Base-by-base conservation (phyloP, 2,888 invertebrate genomes). In the Microdon myrmicae region DNA sequence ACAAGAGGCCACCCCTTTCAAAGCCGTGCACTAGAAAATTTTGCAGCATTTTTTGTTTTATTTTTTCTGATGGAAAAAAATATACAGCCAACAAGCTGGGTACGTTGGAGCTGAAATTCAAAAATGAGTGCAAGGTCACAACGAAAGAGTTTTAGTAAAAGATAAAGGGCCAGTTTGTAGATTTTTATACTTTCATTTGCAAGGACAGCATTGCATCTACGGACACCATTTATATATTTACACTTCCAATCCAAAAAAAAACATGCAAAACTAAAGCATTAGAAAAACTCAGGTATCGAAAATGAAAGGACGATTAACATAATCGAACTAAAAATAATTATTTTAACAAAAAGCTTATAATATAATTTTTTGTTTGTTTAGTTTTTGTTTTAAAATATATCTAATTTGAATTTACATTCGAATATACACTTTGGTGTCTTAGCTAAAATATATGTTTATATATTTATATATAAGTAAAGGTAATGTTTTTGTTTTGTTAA, bases 351-450 rank as follows among this genome's bases (percentile, higher is more conserved):
- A 22, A n/a, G n/a, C n/a, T n/a, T n/a, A n/a, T 4, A 28, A 48
- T 31, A 26, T 6, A 9, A 28, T 44, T 5, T 12, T 13, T n/a
- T 13, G 28, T 23, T 14, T 23, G 7, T 12, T 31, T 9, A 49
- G 35, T 38, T 20, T 17, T 28, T 58, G 45, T 47, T 12, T 22
- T 49, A 58, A 41, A 41, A 29, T 39, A 39, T 43, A 7, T 58
- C 31, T 43, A 59, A 28, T 31, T 34, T 39, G 39, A 37, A 20
- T 31, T 25, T 25, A 38, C 32, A 14, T n/a, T 56, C 32, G 14
- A 45, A 39, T 64, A 26, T 56, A 56, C 61, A 53, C 39, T 53
- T 54, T 43, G 12, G 26, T 39, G 39, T 48, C 13, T 28, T 41
- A 7, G 25, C 34, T 48, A 28, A 14, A 54, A 59, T 55, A 10